A percentile compares a stretch with the other conserved stretches of the same genome.
phyloP scores from a whole-genome alignment of 2,797 vertebrate species.

The Leptoclinus maculatus region DNA sequence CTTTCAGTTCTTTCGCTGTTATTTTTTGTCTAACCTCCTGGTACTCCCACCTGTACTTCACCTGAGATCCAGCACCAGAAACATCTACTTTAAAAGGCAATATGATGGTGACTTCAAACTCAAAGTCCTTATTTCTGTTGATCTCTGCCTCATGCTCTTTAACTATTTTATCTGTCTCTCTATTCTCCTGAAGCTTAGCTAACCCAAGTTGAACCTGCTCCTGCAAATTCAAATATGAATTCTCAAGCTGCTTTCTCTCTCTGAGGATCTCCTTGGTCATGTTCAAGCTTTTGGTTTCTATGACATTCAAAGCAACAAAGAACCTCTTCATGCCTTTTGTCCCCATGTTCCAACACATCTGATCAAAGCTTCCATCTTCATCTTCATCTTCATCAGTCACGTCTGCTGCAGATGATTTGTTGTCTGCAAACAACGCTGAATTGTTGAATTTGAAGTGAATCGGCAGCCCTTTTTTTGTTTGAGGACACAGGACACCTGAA shows the following conservation, averaged over 20 bases:
- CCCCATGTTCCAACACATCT: slow-evolving; percentile 61
- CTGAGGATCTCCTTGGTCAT: slow-evolving; percentile 21
- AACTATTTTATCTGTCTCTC: slow-evolving; percentile 1
- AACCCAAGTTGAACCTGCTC: slow-evolving; percentile 9
- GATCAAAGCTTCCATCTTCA: slow-evolving; percentile 10
- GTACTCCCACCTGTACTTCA: slow-evolving; percentile 34
- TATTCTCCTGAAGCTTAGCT: slow-evolving; percentile 37
- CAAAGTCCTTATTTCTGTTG: slow-evolving; percentile 39
- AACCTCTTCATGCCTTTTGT: slow-evolving; percentile 45
- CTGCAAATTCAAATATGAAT: slow-evolving; percentile 26
- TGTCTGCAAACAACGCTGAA: slow-evolving; percentile 53
- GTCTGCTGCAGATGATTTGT: not conserved
- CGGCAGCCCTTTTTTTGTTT: not conserved
- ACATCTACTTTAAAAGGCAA: not conserved
- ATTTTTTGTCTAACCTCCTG: not conserved
- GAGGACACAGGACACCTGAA: slow-evolving; percentile 51
- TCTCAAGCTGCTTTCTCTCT: slow-evolving; percentile 6
- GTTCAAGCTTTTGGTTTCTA: slow-evolving; percentile 34
- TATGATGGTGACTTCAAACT: not conserved
- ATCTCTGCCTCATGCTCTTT: slow-evolving; percentile 30
- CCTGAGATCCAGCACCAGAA: slow-evolving; percentile 10
- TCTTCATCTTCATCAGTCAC: not conserved
- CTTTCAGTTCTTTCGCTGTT: slow-evolving; percentile 37
- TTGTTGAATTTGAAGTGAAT: slow-evolving; percentile 71
- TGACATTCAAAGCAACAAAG: slow-evolving; percentile 16